Percentiles rank a stretch among this genome's conserved stretches.
Evolutionary conservation across 1,140 invertebrate genomes (phyloP).

Genomic region (Lasioglossum baleicum): DNA sequence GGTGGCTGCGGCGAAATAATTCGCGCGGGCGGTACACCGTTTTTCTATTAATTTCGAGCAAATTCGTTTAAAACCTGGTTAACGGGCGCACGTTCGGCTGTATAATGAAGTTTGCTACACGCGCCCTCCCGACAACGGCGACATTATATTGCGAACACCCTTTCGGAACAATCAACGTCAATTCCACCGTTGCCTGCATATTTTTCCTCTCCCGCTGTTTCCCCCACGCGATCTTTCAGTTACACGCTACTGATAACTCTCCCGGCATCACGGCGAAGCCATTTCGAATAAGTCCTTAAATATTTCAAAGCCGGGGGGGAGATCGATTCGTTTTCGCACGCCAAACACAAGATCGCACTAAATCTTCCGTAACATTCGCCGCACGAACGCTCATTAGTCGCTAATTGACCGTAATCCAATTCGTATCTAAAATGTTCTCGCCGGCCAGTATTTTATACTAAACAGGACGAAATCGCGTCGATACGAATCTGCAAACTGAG

Average conservation of each 20-base stretch:
- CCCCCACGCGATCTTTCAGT: neutral
- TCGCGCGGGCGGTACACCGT: no score
- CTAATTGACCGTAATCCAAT: neutral
- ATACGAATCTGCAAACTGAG: no score
- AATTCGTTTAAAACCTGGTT: no score
- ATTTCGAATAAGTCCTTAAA: neutral
- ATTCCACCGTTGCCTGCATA: neutral
- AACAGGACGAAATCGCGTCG: no score
- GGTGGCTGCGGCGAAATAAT: no score
- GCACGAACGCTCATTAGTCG: neutral
- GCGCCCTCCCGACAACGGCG: neutral
- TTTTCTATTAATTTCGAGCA: no score
- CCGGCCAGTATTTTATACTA: no score
- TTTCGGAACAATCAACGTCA: conserved; percentile 8
- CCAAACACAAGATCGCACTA: neutral
- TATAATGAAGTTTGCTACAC: no score
- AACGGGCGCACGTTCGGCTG: no score
- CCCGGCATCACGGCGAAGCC: neutral
- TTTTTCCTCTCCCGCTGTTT: neutral
- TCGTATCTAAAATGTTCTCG: no score
- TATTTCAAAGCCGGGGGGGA: neutral
- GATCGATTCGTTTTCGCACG: neutral
- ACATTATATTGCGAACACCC: conserved; percentile 12
- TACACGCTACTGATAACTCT: neutral
- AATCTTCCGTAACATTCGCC: neutral